phyloP scores from a whole-genome alignment of 2,888 invertebrate genomes.

The Hirtodrosophila confusa region DNA sequence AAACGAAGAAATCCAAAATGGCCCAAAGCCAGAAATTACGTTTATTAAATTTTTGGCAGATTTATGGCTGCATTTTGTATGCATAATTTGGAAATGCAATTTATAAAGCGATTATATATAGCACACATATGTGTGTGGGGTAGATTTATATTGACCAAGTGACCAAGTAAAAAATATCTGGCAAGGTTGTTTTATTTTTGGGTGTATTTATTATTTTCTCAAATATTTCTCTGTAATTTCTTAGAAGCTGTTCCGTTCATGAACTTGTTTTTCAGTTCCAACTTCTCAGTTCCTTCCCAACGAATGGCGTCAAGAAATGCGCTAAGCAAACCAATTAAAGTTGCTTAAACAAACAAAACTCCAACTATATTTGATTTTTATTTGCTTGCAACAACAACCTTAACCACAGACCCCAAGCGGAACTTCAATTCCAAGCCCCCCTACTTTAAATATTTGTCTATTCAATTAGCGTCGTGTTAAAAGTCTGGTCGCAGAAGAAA shows the following conservation, averaged over 20 bases:
- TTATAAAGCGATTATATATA: slow-evolving; percentile 3
- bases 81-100: slow-evolving; percentile 41
- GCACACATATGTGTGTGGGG: neutral
- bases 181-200: no score
- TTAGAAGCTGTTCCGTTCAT: no score
- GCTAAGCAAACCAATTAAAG: slow-evolving; percentile 72
- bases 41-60: slow-evolving; percentile 56
- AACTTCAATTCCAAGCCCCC: slow-evolving; percentile 48
- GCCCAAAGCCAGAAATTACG: slow-evolving; percentile 50
- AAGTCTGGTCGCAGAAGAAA: slow-evolving; percentile 49
- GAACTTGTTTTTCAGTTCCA: slow-evolving; percentile 10
- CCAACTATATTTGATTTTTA: slow-evolving; percentile 45
- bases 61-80: slow-evolving; percentile 52
- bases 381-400: slow-evolving; percentile 30
- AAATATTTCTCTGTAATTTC: neutral
- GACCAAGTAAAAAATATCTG: no score
- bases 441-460: slow-evolving; percentile 64
- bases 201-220: neutral
- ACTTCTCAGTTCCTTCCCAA: slow-evolving; percentile 2
- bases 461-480: slow-evolving; percentile 75
- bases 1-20: slow-evolving; percentile 30
- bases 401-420: slow-evolving; percentile 34
- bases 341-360: slow-evolving; percentile 40
- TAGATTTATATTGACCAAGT: no score
- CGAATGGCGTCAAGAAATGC: slow-evolving; percentile 37